phyloP scores from a whole-genome alignment of 2,797 vertebrate genomes.

The Coilia nasus region DNA sequence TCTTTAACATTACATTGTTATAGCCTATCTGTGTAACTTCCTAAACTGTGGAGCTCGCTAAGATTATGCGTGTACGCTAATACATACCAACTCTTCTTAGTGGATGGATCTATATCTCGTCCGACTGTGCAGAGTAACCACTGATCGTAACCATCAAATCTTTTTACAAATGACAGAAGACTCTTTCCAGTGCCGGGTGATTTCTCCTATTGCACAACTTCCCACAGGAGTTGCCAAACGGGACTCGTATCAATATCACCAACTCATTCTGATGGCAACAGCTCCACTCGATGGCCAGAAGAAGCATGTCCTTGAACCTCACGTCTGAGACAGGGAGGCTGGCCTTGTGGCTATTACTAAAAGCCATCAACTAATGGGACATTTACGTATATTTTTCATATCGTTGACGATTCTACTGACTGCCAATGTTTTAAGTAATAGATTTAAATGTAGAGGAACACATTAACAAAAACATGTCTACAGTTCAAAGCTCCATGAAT shows the following conservation, averaged over 20 bases:
- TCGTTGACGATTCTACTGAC: background rate
- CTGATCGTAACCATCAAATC: background rate
- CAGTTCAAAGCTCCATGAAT: slow-evolving; percentile 42
- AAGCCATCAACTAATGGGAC: background rate
- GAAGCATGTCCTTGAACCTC: background rate
- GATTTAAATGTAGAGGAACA: background rate
- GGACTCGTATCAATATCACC: slow-evolving; percentile 3
- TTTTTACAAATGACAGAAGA: background rate
- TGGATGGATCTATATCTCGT: background rate
- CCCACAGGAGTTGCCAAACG: slow-evolving; percentile 32
- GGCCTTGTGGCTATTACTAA: background rate
- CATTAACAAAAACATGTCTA: slow-evolving; percentile 22
- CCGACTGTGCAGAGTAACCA: background rate
- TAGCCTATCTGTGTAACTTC: background rate
- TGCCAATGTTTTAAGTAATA: background rate
- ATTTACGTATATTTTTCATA: background rate
- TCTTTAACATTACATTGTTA: background rate
- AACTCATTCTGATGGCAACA: slow-evolving; percentile 56
- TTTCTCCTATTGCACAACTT: slow-evolving; percentile 64
- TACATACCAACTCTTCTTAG: slow-evolving; percentile 17
- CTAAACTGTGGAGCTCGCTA: background rate
- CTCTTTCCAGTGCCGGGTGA: slow-evolving; percentile 15
- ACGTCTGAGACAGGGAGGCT: background rate
- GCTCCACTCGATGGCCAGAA: slow-evolving; percentile 59
- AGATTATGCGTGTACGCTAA: background rate